Percentiles rank a stretch among this genome's conserved stretches.
Evolutionary conservation across 2,113 vertebrate species (phyloP).

Genomic region (Reinhardtius hippoglossoides): DNA sequence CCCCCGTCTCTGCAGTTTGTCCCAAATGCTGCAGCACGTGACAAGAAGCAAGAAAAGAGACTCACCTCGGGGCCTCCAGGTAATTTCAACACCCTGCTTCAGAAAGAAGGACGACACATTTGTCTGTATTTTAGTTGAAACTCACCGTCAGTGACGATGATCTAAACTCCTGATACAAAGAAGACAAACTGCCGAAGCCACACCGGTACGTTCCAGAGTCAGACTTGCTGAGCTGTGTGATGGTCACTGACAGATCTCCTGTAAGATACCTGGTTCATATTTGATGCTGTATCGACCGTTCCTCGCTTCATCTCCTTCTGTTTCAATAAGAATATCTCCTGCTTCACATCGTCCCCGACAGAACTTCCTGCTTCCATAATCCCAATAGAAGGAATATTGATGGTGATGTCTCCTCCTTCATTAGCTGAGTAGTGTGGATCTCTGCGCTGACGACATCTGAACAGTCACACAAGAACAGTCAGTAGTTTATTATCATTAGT

Average conservation of each 20-base stretch:
- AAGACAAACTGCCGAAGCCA: neutral
- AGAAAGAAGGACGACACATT: no score
- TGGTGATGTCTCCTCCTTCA: neutral
- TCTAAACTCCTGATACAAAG: neutral
- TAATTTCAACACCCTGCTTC: no score
- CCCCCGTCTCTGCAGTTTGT: no score
- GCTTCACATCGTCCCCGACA: fast-evolving
- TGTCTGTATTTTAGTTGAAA: neutral
- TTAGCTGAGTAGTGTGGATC: fast-evolving
- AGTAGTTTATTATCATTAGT: no score
- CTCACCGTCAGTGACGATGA: constrained; percentile 7
- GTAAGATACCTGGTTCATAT: fast-evolving
- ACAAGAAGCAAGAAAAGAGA: no score
- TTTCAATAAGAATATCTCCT: constrained; percentile 2
- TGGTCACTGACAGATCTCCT: neutral
- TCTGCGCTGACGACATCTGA: neutral
- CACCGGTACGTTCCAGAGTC: constrained; percentile 17
- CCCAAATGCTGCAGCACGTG: no score
- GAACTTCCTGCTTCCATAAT: neutral
- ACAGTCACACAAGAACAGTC: neutral
- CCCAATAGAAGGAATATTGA: fast-evolving
- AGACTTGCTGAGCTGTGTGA: constrained; percentile 6
- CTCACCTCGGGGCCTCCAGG: no score
- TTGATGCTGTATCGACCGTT: constrained; percentile 4
- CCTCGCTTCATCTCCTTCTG: fast-evolving